These are phyloP conservation scores for Sinohyriopsis cumingii DNA, from an alignment of 2,888 invertebrate species.

Conservation along the genomic window DNA sequence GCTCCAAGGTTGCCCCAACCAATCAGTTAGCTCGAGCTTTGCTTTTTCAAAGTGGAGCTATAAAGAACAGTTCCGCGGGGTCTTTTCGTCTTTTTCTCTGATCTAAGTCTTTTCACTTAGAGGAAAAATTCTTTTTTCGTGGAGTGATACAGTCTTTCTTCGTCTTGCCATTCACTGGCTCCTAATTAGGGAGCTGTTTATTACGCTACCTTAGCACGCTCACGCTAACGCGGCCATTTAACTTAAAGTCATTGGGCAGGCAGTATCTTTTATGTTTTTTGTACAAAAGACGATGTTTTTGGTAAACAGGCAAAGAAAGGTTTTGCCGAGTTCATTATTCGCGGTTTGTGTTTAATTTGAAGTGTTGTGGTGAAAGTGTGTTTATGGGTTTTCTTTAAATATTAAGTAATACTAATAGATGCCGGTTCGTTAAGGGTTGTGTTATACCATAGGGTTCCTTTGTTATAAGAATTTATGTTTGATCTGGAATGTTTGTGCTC, in stretches of 20 bases:
- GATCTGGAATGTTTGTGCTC: no score
- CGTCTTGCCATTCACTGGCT: constrained; percentile 30
- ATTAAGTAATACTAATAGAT: no score
- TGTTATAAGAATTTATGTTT: no score
- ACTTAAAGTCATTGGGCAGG: constrained; percentile 58
- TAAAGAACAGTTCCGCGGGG: constrained; percentile 83
- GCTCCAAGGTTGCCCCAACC: constrained; percentile 48
- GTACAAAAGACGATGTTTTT: constrained; percentile 66
- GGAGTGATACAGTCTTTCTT: constrained; percentile 12
- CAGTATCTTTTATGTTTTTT: constrained; percentile 36
- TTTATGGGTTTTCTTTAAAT: no score
- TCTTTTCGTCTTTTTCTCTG: constrained; percentile 80
- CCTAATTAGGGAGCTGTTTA: constrained; percentile 25
- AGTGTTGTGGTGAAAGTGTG: no score
- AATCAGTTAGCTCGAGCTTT: constrained; percentile 34
- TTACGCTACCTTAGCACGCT: constrained; percentile 73
- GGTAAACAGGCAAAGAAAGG: no score
- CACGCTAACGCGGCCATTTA: constrained; percentile 67
- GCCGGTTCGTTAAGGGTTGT: no score
- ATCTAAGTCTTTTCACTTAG: constrained; percentile 28
- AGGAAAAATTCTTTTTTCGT: constrained; percentile 20
- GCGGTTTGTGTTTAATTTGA: no score
- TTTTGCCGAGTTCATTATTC: constrained; percentile 65
- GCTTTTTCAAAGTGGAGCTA: constrained; percentile 74
- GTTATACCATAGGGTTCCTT: no score